These are phyloP conservation scores for Pipistrellus pipistrellus DNA, from an alignment of 2,797 vertebrate genomes.

Conservation along the genomic window DNA sequence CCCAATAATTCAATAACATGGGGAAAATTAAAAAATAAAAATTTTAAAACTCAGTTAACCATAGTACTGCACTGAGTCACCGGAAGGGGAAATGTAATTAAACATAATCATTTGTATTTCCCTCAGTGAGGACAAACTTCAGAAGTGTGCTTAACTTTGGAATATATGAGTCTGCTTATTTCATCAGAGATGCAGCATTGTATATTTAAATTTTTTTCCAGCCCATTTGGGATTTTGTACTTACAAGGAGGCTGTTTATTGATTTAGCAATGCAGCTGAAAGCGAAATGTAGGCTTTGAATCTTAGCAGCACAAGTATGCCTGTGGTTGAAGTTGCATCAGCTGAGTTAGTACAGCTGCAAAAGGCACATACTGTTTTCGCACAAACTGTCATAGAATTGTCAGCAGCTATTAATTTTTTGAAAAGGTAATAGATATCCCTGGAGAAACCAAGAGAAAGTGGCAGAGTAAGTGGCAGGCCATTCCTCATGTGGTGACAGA, in stretches of 20 bases:
- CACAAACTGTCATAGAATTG: constrained; percentile 39
- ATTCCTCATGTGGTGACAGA: constrained; percentile 66
- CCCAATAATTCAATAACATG: neutral
- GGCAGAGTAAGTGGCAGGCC: constrained; percentile 49
- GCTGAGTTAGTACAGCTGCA: neutral
- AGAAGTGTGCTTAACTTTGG: constrained; percentile 23
- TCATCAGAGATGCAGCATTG: constrained; percentile 19
- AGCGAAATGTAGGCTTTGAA: constrained; percentile 22
- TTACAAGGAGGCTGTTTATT: constrained; percentile 36
- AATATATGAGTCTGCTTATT: neutral
- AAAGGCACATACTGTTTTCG: constrained; percentile 24
- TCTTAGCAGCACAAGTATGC: neutral
- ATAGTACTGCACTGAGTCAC: neutral
- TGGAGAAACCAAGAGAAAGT: constrained; percentile 60
- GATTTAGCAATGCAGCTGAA: neutral
- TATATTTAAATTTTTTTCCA: neutral
- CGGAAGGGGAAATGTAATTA: constrained; percentile 64
- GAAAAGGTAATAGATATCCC: constrained; percentile 60
- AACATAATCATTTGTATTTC: constrained; percentile 43
- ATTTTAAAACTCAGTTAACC: constrained; percentile 59
- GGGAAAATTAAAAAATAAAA: neutral
- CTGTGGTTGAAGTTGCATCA: neutral
- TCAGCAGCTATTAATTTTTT: constrained; percentile 60
- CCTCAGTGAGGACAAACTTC: constrained; percentile 29
- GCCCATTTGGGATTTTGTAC: neutral